These are phyloP conservation scores for Montifringilla adamsi DNA, from an alignment of 2,113 vertebrate species.

Conservation along the genomic window DNA sequence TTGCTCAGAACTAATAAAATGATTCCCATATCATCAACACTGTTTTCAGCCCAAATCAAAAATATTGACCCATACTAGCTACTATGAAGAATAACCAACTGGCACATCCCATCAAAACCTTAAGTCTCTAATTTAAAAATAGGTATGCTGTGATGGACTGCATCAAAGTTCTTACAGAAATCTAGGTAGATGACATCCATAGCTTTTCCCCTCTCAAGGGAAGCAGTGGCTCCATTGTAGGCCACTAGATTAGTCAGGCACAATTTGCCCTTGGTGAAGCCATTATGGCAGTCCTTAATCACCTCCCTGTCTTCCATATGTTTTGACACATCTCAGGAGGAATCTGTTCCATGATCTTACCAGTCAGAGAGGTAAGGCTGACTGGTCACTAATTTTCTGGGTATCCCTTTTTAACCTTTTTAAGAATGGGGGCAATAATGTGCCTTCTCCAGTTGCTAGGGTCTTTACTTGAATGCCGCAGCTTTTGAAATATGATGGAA, in stretches of 20 bases:
- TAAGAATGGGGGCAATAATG: not conserved
- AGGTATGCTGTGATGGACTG: not conserved
- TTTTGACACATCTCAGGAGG: not conserved
- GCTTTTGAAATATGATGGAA: not conserved
- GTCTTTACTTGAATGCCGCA: not conserved
- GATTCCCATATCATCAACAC: not conserved
- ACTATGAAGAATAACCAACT: not conserved
- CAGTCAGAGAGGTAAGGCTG: not conserved
- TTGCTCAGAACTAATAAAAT: not conserved
- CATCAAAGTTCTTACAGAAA: not conserved
- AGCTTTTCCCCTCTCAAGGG: not conserved
- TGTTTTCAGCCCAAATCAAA: not conserved
- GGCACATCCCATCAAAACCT: not conserved
- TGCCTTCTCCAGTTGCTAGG: not conserved
- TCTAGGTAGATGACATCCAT: not conserved
- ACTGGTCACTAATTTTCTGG: not conserved
- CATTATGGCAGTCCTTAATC: not conserved
- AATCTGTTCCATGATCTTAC: not conserved
- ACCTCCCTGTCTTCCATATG: not conserved
- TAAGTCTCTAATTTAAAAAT: not conserved
- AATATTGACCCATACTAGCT: not conserved
- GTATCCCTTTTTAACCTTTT: not conserved
- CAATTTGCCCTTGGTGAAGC: not conserved
- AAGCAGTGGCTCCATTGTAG: fast-evolving
- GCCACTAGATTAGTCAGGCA: not conserved